These are phyloP conservation scores for Melanitta fusca DNA, from an alignment of 2,797 vertebrate genomes.

Conservation along the genomic window DNA sequence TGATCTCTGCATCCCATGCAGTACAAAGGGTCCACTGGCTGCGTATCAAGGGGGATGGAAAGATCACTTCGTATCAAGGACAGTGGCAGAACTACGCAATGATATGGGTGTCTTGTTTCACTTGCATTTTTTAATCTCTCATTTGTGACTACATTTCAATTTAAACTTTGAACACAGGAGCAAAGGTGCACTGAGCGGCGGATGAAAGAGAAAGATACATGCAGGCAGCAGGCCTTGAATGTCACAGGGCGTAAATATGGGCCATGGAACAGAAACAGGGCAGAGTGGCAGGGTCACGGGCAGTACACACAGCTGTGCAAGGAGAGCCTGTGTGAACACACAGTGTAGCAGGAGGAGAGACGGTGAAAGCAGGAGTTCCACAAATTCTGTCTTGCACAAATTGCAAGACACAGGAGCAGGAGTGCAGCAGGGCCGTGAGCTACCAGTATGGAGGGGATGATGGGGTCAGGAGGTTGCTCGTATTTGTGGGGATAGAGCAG, in stretches of 20 bases:
- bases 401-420: not conserved
- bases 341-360: not conserved
- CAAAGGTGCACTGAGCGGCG: not conserved
- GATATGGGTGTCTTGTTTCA: conserved; percentile 52
- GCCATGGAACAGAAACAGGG: not conserved
- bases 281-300: not conserved
- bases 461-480: not conserved
- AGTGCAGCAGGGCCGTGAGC: not conserved
- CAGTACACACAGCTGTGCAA: conserved; percentile 5
- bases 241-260: not conserved
- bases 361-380: not conserved
- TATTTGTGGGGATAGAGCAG: not conserved
- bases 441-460: not conserved
- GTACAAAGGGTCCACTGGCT: conserved; percentile 39
- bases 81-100: not conserved
- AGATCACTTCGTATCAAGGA: conserved; percentile 53
- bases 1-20: conserved; percentile 51
- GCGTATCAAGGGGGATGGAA: not conserved
- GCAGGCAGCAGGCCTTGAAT: not conserved
- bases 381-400: not conserved
- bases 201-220: not conserved
- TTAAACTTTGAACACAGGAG: conserved; percentile 29
- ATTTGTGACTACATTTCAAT: conserved; percentile 11
- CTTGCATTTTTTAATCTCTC: not conserved
- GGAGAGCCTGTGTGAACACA: conserved; percentile 23